Conservation (phyloP, 2,113 vertebrate species). For the Brachypteracias leptosomus region DNA sequence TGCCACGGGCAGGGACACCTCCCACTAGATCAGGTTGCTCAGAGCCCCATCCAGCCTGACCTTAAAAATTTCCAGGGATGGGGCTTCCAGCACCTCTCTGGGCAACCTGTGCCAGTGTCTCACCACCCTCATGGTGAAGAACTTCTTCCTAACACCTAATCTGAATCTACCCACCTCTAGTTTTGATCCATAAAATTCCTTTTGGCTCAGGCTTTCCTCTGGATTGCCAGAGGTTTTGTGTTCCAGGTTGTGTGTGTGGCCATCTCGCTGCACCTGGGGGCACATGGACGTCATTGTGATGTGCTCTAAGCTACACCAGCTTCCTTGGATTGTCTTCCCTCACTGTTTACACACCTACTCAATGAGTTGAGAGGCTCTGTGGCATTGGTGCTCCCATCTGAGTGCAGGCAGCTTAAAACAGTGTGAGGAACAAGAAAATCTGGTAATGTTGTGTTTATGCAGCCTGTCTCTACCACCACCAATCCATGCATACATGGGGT, state of each 20-base stretch:
- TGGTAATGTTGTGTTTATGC: fast-evolving
- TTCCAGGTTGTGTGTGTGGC: not conserved
- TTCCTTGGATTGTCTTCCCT: not conserved
- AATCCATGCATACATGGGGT: fast-evolving
- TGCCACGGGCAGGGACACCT: too few relatives aligned
- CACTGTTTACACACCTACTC: not conserved
- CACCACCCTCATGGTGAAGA: too few relatives aligned
- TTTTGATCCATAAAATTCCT: too few relatives aligned
- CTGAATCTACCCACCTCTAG: too few relatives aligned
- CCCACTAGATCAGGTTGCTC: too few relatives aligned
- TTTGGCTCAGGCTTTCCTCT: not conserved
- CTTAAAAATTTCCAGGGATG: too few relatives aligned
- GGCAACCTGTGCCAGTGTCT: too few relatives aligned
- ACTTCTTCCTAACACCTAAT: too few relatives aligned
- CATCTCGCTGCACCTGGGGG: not conserved
- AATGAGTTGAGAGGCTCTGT: not conserved
- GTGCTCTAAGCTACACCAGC: not conserved
- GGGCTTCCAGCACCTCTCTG: too few relatives aligned
- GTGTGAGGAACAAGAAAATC: not conserved
- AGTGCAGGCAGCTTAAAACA: not conserved
- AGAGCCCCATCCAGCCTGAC: too few relatives aligned
- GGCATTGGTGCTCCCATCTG: not conserved
- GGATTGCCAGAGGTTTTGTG: fast-evolving
- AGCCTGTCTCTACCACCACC: not conserved
- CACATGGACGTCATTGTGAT: fast-evolving